Percentiles rank a stretch among this genome's conserved stretches.
Evolutionary conservation across 2,113 vertebrate genomes (phyloP).

Genomic region (Danio rerio): DNA sequence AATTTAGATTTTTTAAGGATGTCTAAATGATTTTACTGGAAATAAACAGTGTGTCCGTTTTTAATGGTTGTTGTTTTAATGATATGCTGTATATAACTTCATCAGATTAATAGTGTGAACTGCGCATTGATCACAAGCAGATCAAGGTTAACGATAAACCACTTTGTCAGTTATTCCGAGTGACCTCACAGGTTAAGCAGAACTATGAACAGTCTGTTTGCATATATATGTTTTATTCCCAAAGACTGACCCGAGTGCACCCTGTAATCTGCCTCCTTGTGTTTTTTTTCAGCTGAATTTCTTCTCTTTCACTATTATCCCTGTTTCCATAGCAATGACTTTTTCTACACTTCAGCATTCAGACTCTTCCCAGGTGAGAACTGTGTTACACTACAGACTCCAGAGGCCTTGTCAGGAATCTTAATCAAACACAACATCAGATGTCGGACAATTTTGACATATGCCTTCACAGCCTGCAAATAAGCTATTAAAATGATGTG

Average conservation of each 20-base stretch:
- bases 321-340: constrained; percentile 80
- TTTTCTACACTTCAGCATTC: constrained; percentile 68
- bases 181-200: background rate
- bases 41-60: background rate
- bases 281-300: constrained; percentile 47
- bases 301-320: constrained; percentile 67
- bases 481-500: constrained; percentile 26
- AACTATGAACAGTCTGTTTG: background rate
- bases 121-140: background rate
- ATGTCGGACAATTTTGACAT: constrained; percentile 37
- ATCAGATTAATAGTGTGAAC: background rate
- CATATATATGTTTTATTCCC: constrained; percentile 35
- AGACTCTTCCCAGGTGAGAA: constrained; percentile 71
- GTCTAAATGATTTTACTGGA: background rate
- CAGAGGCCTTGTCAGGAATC: constrained; percentile 60
- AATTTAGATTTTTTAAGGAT: background rate
- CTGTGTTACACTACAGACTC: constrained; percentile 64
- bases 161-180: background rate
- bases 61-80: background rate
- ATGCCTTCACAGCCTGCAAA: background rate
- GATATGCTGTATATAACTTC: background rate
- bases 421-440: constrained; percentile 51
- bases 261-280: constrained; percentile 39
- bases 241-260: constrained; percentile 27
- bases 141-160: background rate